phyloP scores from a whole-genome alignment of 2,888 invertebrate species.

The Junonia oenone region DNA sequence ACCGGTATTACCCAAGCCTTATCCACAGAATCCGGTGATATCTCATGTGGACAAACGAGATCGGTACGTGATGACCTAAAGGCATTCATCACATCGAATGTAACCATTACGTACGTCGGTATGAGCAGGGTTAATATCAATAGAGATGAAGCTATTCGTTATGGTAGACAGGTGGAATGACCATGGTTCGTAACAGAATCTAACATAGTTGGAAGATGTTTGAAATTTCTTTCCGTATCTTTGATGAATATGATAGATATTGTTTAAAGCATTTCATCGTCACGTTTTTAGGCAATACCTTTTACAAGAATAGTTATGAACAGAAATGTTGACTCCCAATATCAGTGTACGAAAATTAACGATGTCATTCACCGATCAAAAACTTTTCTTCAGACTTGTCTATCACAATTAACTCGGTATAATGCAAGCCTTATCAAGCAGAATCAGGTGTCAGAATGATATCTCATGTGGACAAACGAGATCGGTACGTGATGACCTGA shows the following conservation, averaged over 20 bases:
- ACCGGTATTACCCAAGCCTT: conserved; percentile 10
- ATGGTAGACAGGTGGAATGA: background rate
- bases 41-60: conserved; percentile 27
- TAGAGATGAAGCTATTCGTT: background rate
- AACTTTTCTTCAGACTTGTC: too few species aligned
- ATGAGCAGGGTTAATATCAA: background rate
- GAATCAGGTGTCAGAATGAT: conserved; percentile 26
- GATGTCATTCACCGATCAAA: too few species aligned
- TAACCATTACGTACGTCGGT: background rate
- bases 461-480: conserved; percentile 28
- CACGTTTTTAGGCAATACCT: too few species aligned
- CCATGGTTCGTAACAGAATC: background rate
- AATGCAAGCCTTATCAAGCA: conserved; percentile 8
- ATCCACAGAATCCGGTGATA: conserved; percentile 23
- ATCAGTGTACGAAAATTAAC: too few species aligned
- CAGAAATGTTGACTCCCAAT: too few species aligned
- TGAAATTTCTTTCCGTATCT: too few species aligned
- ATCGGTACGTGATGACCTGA: conserved; percentile 22
- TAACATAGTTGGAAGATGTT: background rate
- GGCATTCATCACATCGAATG: conserved; percentile 4
- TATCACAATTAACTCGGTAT: too few species aligned
- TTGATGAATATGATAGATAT: too few species aligned
- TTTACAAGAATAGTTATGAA: too few species aligned
- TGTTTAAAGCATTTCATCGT: too few species aligned
- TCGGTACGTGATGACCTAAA: conserved; percentile 21